Evolutionary conservation across 2,888 invertebrate species (phyloP), one percentile per base, ranked within the genome.

Genomic region (Protula sp.): DNA sequence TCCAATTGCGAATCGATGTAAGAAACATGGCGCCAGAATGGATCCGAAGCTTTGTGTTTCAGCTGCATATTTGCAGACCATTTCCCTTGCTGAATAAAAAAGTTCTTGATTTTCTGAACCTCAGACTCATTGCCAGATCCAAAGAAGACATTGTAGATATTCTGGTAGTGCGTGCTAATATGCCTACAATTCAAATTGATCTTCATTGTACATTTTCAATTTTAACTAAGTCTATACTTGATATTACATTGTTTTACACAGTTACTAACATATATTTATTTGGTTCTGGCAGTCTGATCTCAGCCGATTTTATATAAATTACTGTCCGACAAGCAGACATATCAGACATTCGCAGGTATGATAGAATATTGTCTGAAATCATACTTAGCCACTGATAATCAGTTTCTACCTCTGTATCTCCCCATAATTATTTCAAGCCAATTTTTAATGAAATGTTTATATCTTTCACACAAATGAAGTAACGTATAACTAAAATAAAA

Each of bases 1-100:
- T 76, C 74, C 63, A 70, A 72, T 66, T 78, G 78, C 22, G 74
- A 65, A 26, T 74, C 47, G 0, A 78, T 68, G 54, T 75, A 73
- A 9, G 66, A 59, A 29, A 70, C 68, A 65, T 77, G 76, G 19
- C 74, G 60, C 77, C 77, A 77, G n/a, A 72, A 64, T 1, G 73
- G 66, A 58, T 72, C 72, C 26, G n/a, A 48, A 0, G 64, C 58
- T 9, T 51, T 51, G 54, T 72, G 61, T 9, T 64, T 62, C 31
- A 59, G 47, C 1, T 74, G 68, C 70, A 69, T 71, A 4, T 57
- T 48, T 55, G 72, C 61, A 65, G 72, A 69, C 73, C 74, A 78
- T 3, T 55, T 29, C 47, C 74, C 71, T 60, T 78, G 76, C 19
- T 67, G 56, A 0, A 50, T 53, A 38, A 77, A 71, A 58, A 74